Evolutionary conservation across 2,113 vertebrate species (phyloP).

Genomic region (Cephalopterus ornatus): DNA sequence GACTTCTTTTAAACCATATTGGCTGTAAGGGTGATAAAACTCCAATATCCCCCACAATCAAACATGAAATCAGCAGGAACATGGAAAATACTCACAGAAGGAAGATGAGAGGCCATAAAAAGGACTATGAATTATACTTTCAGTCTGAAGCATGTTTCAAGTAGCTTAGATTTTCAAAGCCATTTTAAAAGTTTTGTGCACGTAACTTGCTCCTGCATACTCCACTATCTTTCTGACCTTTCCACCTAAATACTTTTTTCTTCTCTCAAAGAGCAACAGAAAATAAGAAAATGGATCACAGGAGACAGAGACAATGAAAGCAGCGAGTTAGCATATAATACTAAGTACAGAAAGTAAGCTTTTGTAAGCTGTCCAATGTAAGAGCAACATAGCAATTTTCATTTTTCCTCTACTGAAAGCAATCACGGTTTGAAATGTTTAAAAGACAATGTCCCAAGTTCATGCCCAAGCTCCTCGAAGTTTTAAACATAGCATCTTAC

Average conservation of each 20-base stretch:
- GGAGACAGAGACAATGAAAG: neutral
- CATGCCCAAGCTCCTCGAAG: slow-evolving; percentile 26
- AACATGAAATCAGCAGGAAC: neutral
- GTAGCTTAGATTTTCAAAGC: neutral
- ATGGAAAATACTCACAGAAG: neutral
- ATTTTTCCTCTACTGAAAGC: neutral
- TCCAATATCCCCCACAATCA: neutral
- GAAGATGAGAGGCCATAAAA: neutral
- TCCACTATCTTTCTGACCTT: neutral
- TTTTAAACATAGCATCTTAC: slow-evolving; percentile 27
- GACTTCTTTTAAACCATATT: neutral
- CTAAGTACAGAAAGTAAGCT: neutral
- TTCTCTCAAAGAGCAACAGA: neutral
- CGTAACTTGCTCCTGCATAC: neutral
- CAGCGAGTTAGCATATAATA: neutral
- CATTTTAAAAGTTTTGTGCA: neutral
- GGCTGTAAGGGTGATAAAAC: neutral
- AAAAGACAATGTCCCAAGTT: neutral
- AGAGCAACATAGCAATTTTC: neutral
- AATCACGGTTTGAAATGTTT: neutral
- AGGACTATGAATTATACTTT: neutral
- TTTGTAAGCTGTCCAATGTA: neutral
- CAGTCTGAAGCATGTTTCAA: neutral
- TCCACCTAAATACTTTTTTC: neutral
- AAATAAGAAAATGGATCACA: neutral